phyloP scores from a whole-genome alignment of 1,140 invertebrate genomes.

The Batillaria attramentaria region DNA sequence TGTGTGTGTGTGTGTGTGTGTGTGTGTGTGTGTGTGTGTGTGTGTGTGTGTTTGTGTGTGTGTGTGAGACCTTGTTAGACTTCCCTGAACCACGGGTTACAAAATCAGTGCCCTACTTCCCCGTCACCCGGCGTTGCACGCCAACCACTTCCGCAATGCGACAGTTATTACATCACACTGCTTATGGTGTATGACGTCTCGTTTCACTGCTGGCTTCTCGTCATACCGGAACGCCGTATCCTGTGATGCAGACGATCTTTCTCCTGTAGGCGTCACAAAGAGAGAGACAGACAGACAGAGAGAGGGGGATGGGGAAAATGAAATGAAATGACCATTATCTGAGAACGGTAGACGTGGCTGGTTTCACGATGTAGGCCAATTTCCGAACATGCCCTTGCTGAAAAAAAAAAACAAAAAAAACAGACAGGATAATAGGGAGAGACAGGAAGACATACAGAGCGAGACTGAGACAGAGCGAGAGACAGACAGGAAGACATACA shows the following conservation, averaged over 20 bases:
- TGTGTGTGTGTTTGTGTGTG: constrained; percentile 3
- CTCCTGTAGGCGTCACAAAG: neutral
- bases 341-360: neutral
- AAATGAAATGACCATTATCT: neutral
- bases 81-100: neutral
- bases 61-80: neutral
- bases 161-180: neutral
- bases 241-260: too few relatives aligned
- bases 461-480: neutral
- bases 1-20: constrained; percentile 5
- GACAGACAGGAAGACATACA: too few relatives aligned
- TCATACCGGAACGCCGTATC: neutral
- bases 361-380: neutral
- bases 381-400: neutral
- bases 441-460: neutral
- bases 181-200: neutral
- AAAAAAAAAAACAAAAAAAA: too few relatives aligned
- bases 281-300: neutral
- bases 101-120: neutral
- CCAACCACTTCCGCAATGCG: neutral
- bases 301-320: neutral
- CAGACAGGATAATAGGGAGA: too few relatives aligned
- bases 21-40: neutral
- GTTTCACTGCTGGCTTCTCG: neutral
- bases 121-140: neutral